Base-by-base conservation (phyloP, 2,888 invertebrate species). In the Athalia circularis region DNA sequence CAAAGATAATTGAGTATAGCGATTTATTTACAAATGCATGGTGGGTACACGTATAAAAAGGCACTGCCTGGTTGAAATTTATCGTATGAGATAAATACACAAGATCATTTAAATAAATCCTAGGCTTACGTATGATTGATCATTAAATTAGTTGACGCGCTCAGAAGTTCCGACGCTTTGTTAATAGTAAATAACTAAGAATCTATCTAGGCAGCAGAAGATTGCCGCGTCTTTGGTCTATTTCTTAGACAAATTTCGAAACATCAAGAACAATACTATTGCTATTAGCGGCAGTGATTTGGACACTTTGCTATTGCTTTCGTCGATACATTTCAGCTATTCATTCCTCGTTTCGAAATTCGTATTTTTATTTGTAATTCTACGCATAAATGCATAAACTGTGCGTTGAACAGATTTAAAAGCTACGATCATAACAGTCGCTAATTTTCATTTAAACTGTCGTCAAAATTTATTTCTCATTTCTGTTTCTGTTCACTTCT, bases 171-270 rank as follows among this genome's bases (percentile, higher is more conserved):
- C 62, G 62, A 64, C 29, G 64, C 48, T 65, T 78, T 77, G 47
- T 47, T 45, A 79, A 72, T 70, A 82, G 79, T 80, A 83, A 84
- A 80, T 81, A 82, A 79, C 80, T 72, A 80, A 59, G 72, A 80
- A 80, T 81, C 29, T 29, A 79, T 80, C 84, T 86, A 84, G 84
- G 86, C 81, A 84, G 86, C 84, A 45, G 68, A 77, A 48, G 59
- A 84, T 85, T 82, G 83, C 85, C 86, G 84, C 85, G 87, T 88
- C 88, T 88, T 88, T 88, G 88, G 88, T 87, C 83, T 84, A 78
- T 82, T 67, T 78, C 62, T 75, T 48, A 62, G n/a, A 64, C 52
- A 75, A 52, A 75, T 75, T 75, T 75, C 62, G 52, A 75, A 61
- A 75, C 75, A 50, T 6, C 50, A 64, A 64, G 62, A 62, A 62